Evolutionary conservation across 2,888 invertebrate genomes (phyloP).

Genomic region (Drosophila robusta): DNA sequence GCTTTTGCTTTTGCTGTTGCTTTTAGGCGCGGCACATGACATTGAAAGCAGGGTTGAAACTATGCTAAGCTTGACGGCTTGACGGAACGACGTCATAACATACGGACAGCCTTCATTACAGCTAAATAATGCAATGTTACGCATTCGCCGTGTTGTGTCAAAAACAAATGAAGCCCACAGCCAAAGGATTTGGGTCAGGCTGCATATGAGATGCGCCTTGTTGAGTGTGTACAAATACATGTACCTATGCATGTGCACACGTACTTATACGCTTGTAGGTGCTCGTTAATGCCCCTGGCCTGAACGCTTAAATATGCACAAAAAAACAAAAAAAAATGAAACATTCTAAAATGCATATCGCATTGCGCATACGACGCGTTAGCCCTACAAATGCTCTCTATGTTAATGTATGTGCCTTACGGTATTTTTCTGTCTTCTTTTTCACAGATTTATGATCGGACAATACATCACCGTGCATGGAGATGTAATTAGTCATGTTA

Average conservation of each 20-base stretch:
- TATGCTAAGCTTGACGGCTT: slow-evolving; percentile 73
- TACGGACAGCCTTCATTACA: slow-evolving; percentile 71
- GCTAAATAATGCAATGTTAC: slow-evolving; percentile 72
- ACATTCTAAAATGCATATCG: slow-evolving; percentile 52
- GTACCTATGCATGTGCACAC: slow-evolving; percentile 9
- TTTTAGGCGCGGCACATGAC: slow-evolving; percentile 71
- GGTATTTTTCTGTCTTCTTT: slow-evolving; percentile 17
- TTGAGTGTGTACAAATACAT: slow-evolving; percentile 32
- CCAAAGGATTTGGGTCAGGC: slow-evolving; percentile 74
- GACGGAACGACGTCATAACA: slow-evolving; percentile 24
- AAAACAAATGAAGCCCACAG: slow-evolving; percentile 73
- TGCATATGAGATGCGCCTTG: slow-evolving; percentile 69
- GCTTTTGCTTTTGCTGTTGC: neutral
- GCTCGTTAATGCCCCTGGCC: slow-evolving; percentile 60
- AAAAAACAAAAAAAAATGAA: slow-evolving; percentile 34
- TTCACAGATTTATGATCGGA: slow-evolving; percentile 89
- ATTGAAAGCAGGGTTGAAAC: slow-evolving; percentile 65
- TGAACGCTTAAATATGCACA: slow-evolving; percentile 60
- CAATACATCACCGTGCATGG: slow-evolving; percentile 92
- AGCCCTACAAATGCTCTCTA: slow-evolving; percentile 48
- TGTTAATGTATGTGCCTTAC: slow-evolving; percentile 56
- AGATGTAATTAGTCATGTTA: slow-evolving; percentile 93
- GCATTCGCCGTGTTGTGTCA: slow-evolving; percentile 61
- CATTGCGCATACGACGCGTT: slow-evolving; percentile 63
- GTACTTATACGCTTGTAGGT: slow-evolving; percentile 23